These are phyloP conservation scores for Petaurus breviceps DNA, from an alignment of 2,113 vertebrate genomes.

Conservation along the genomic window DNA sequence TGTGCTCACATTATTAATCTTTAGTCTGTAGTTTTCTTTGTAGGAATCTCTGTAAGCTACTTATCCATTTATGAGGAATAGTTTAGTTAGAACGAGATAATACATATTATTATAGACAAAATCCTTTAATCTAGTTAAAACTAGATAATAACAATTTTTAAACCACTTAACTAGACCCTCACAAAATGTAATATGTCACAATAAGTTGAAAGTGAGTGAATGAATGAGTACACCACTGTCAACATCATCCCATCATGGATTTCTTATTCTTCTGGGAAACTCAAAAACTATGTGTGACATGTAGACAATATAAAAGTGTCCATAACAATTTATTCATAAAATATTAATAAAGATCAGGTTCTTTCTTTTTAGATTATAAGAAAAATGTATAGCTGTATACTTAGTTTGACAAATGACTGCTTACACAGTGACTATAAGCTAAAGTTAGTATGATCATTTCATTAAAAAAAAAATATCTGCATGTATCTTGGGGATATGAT, in stretches of 20 bases:
- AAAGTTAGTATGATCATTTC: not conserved
- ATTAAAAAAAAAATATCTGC: not conserved
- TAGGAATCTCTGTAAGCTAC: not conserved
- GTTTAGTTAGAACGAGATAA: not conserved
- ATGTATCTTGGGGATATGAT: not conserved
- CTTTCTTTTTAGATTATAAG: not conserved
- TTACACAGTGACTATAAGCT: not conserved
- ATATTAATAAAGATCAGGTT: not conserved
- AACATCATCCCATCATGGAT: not conserved
- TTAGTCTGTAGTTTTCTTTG: not conserved
- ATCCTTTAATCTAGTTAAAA: not conserved
- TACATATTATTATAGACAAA: not conserved
- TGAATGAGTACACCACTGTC: not conserved
- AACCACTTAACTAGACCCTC: not conserved
- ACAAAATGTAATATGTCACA: not conserved
- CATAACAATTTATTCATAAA: too few relatives aligned
- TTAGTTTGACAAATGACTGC: not conserved
- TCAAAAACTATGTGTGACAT: not conserved
- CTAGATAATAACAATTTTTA: not conserved
- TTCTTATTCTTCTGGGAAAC: not conserved
- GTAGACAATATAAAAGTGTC: not conserved
- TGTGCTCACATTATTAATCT: not conserved
- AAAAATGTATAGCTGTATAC: not conserved
- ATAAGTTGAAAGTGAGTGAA: not conserved
- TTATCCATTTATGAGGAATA: not conserved